These are phyloP conservation scores for Dascyllus trimaculatus DNA, from an alignment of 2,113 vertebrate genomes.

Conservation along the genomic window DNA sequence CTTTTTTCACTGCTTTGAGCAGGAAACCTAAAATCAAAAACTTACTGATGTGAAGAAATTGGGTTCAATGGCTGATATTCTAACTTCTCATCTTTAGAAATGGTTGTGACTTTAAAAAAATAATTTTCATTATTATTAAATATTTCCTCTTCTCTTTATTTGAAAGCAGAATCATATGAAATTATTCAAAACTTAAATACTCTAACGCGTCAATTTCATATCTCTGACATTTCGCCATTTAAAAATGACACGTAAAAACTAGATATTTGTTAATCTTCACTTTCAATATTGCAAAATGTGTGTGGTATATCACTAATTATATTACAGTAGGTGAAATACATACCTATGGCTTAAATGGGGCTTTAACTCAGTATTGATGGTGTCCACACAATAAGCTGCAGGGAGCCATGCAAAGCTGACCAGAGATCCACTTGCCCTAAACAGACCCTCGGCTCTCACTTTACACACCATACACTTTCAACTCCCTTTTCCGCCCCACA, in stretches of 20 bases:
- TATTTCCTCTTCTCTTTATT: too few relatives aligned
- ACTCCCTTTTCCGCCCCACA: constrained; percentile 47
- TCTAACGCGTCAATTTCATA: too few relatives aligned
- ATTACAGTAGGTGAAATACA: not conserved
- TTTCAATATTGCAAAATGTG: not conserved
- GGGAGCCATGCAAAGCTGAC: constrained; percentile 56
- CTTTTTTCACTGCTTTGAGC: too few relatives aligned
- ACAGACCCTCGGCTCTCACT: constrained; percentile 65
- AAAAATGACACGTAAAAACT: not conserved
- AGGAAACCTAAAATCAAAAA: too few relatives aligned
- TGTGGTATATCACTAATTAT: not conserved
- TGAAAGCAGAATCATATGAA: too few relatives aligned
- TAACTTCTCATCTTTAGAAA: not conserved
- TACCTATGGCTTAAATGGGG: not conserved
- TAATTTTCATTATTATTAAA: too few relatives aligned
- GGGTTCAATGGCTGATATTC: too few relatives aligned
- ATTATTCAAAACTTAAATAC: too few relatives aligned
- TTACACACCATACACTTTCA: constrained; percentile 60
- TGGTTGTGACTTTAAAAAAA: not conserved
- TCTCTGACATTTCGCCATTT: too few relatives aligned
- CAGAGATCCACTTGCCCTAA: constrained; percentile 66
- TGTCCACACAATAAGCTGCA: constrained; percentile 38
- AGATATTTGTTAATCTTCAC: not conserved
- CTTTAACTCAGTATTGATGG: constrained; percentile 13
- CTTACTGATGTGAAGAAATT: too few relatives aligned